A percentile compares a stretch with the other conserved stretches of the same genome.
Evolutionary conservation across 2,113 vertebrate genomes (phyloP).

Genomic region (Prunella fulvescens): DNA sequence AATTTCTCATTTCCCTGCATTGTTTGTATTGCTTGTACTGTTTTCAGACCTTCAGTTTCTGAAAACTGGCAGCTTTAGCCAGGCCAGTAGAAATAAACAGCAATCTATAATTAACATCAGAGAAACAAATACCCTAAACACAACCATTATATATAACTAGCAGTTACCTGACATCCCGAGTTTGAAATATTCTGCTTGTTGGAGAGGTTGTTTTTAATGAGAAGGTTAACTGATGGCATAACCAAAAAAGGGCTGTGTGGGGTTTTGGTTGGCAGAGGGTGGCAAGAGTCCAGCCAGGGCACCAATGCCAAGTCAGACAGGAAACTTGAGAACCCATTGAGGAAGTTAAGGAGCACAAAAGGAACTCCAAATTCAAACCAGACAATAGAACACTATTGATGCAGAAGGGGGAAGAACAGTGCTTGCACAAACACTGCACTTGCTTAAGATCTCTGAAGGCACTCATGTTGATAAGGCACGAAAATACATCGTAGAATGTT

Average conservation of each 20-base stretch:
- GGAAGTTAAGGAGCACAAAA: not conserved
- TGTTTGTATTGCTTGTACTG: constrained; percentile 9
- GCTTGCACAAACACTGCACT: not conserved
- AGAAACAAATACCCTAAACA: not conserved
- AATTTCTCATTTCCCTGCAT: not conserved
- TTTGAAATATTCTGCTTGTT: not conserved
- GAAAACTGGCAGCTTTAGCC: not conserved
- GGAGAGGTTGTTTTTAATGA: not conserved
- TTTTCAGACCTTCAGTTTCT: not conserved
- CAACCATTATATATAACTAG: not conserved
- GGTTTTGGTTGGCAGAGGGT: not conserved
- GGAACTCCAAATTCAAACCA: not conserved
- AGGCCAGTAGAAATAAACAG: constrained; percentile 6
- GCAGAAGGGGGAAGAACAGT: not conserved
- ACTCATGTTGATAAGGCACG: not conserved
- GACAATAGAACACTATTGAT: not conserved
- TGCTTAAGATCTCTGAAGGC: not conserved
- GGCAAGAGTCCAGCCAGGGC: not conserved
- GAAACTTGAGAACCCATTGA: not conserved
- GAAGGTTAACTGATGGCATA: not conserved
- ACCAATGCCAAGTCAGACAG: not conserved
- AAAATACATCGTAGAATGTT: not conserved
- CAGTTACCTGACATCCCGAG: fast-evolving
- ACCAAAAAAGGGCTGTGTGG: not conserved
- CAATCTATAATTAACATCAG: not conserved